phyloP scores from a whole-genome alignment of 1,140 invertebrate species.

The Neodiprion fabricii region DNA sequence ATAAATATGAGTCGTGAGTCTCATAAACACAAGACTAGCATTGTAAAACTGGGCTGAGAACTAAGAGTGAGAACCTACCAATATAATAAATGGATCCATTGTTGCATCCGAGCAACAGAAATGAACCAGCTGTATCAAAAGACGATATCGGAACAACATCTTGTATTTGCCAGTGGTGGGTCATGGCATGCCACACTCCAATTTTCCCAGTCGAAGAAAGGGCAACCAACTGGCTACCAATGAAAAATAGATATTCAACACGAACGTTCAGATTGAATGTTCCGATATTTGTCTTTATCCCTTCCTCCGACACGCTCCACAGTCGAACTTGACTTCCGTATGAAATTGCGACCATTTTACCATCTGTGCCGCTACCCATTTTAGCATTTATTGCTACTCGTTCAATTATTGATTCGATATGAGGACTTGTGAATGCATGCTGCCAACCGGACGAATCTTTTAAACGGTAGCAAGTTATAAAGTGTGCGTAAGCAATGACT shows the following conservation, averaged over 20 bases:
- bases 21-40: neutral
- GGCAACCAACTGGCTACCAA: conserved; percentile 95
- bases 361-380: conserved; percentile 71
- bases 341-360: conserved; percentile 90
- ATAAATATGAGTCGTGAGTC: conserved; percentile 10
- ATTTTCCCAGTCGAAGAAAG: conserved; percentile 94
- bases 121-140: conserved; percentile 95
- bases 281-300: conserved; percentile 80
- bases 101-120: conserved; percentile 91
- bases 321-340: conserved; percentile 84
- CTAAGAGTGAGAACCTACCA: conserved; percentile 64
- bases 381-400: conserved; percentile 95
- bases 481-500: conserved; percentile 94
- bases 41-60: conserved; percentile 12
- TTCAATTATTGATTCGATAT: conserved; percentile 89
- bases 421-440: conserved; percentile 90
- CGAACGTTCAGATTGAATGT: conserved; percentile 91
- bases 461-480: conserved; percentile 92
- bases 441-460: conserved; percentile 98
- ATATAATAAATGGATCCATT: conserved; percentile 98
- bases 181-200: conserved; percentile 98
- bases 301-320: conserved; percentile 88
- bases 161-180: conserved; percentile 97
- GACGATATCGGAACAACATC: conserved; percentile 94
- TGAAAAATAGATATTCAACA: conserved; percentile 96